phyloP scores from a whole-genome alignment of 2,797 vertebrate genomes.

The Anas capensis region DNA sequence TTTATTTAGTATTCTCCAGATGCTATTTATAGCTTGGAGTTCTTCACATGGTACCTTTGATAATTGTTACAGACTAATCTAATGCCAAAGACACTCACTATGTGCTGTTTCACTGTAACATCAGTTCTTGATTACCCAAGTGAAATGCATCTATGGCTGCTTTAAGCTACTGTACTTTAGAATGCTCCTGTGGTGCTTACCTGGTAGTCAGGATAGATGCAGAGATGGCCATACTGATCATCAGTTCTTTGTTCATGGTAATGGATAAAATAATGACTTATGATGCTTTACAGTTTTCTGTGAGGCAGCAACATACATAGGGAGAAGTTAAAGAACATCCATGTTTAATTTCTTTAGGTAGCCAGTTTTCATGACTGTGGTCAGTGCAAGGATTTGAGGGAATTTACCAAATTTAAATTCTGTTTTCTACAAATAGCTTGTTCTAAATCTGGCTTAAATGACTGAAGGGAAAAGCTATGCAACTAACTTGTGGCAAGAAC shows the following conservation, averaged over 20 bases:
- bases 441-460: neutral
- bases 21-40: neutral
- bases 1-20: conserved; percentile 30
- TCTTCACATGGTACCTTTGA: neutral
- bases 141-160: neutral
- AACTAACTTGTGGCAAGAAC: neutral
- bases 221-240: neutral
- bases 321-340: neutral
- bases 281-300: neutral
- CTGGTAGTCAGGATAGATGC: neutral
- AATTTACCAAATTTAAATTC: neutral
- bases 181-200: neutral
- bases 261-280: neutral
- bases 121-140: neutral
- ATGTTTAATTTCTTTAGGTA: neutral
- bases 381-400: neutral
- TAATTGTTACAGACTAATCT: conserved; percentile 11
- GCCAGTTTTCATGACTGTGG: neutral
- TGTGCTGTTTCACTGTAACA: neutral
- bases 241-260: too few relatives aligned
- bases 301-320: neutral
- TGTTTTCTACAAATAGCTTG: neutral
- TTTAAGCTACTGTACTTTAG: neutral
- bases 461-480: neutral
- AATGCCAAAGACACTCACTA: neutral